phyloP scores from a whole-genome alignment of 2,797 vertebrate species.

The Bradypodion ventrale region DNA sequence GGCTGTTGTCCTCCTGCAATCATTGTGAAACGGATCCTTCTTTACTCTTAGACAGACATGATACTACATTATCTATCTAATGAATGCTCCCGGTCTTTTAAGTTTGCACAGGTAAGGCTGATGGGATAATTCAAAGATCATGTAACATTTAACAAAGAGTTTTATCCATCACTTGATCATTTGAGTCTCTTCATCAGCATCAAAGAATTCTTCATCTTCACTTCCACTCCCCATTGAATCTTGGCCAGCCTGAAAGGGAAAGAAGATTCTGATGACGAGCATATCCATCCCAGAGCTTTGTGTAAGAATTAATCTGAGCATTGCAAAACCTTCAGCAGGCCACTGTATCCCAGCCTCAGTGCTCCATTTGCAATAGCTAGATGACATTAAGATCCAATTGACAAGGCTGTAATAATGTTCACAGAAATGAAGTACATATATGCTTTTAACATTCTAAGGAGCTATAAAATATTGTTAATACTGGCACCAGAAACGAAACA shows the following conservation, averaged over 20 bases:
- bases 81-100: background rate
- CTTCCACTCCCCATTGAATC: conserved; percentile 67
- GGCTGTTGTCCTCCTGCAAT: background rate
- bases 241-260: conserved; percentile 67
- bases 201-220: conserved; percentile 79
- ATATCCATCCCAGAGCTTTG: background rate
- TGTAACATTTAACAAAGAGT: conserved; percentile 2
- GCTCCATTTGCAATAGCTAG: background rate
- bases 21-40: conserved; percentile 21
- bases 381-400: background rate
- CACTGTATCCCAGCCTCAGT: background rate
- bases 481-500: background rate
- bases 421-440: background rate
- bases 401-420: background rate
- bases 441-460: background rate
- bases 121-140: conserved; percentile 36
- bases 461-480: background rate
- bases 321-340: background rate
- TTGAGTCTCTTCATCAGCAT: conserved; percentile 76
- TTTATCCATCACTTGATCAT: conserved; percentile 75
- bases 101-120: background rate
- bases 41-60: conserved; percentile 18
- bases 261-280: background rate
- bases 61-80: conserved; percentile 19
- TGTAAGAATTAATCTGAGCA: background rate